Base-by-base conservation (phyloP, 2,113 vertebrate species). In the Cromileptes altivelis region DNA sequence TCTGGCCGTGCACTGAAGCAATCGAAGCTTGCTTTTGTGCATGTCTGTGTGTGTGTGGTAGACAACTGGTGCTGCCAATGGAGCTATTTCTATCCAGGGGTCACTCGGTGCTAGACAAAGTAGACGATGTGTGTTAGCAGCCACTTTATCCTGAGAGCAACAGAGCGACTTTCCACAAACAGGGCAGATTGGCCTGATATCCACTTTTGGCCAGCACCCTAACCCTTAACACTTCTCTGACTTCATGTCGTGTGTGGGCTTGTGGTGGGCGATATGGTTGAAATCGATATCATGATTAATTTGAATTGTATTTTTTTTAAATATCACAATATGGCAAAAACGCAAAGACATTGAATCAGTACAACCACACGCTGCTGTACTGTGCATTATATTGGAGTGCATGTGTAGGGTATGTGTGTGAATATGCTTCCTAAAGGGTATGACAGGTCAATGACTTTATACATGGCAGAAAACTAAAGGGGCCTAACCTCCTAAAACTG, bases 11-110 rank as follows among this genome's bases (percentile, higher is more conserved):
- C 50, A 50, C 10, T 49, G 27, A 86, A 30, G 76, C 70, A 76
- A 30, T 57, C 30, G 13, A 81, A 53, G 74, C 52, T 79, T 30
- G 30, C 52, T 69, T 25, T 65, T 49, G 21, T 65, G 40, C 57
- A 6, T 73, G 45, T 70, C 40, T 63, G 49, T 37, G 60, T 68
- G 61, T 82, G 62, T 84, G 80, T 52, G 40, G 15, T 65, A 70
- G 81, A 86, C 81, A 93, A 85, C 87, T 85, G 82, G 62, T 56
- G 84, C 84, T 83, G 71, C 65, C 79, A 78, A 4, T 82, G 69
- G 18, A 65, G 80, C 85, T 94, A 91, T 93, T 92, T 93, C 79
- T 87, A 88, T 92, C 79, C 74, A 68, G 77, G 77, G 86, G 85
- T 91, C 89, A 88, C 72, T 84, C 10, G 49, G 78, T 82, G 78